Conservation (phyloP, 35 echinoderm and acorn worm species). For the Apostichopus californicus region DNA sequence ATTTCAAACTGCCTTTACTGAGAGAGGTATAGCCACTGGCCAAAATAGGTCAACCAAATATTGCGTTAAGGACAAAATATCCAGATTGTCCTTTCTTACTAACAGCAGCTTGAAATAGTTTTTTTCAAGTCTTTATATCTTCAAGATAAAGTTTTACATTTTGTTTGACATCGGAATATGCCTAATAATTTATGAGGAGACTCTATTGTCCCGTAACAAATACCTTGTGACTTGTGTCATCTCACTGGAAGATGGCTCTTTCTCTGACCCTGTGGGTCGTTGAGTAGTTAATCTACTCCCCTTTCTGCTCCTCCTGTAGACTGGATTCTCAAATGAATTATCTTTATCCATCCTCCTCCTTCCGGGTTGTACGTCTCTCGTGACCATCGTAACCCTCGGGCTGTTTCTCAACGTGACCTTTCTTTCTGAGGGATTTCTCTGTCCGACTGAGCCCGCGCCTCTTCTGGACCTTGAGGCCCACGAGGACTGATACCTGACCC, state of each 20-base stretch:
- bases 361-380: conserved; percentile 13
- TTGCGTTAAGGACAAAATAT: too few relatives aligned
- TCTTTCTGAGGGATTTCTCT: not conserved
- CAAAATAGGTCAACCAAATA: too few relatives aligned
- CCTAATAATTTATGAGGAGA: too few relatives aligned
- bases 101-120: too few relatives aligned
- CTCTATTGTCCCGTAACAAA: not conserved
- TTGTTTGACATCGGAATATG: too few relatives aligned
- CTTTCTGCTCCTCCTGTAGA: not conserved
- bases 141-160: too few relatives aligned
- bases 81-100: too few relatives aligned
- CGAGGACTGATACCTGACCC: conserved; percentile 3
- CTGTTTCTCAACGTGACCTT: not conserved
- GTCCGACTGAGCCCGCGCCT: not conserved
- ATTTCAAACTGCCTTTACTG: too few relatives aligned
- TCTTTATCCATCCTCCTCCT: not conserved
- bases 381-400: not conserved
- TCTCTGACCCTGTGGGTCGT: not conserved
- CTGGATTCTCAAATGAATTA: conserved; percentile 2
- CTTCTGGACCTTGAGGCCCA: not conserved
- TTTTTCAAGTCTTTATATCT: too few relatives aligned
- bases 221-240: not conserved
- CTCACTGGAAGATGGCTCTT: not conserved
- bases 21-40: too few relatives aligned
- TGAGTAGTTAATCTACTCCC: not conserved